Evolutionary conservation across 2,113 vertebrate genomes (phyloP).

Genomic region (Oncorhynchus mykiss): DNA sequence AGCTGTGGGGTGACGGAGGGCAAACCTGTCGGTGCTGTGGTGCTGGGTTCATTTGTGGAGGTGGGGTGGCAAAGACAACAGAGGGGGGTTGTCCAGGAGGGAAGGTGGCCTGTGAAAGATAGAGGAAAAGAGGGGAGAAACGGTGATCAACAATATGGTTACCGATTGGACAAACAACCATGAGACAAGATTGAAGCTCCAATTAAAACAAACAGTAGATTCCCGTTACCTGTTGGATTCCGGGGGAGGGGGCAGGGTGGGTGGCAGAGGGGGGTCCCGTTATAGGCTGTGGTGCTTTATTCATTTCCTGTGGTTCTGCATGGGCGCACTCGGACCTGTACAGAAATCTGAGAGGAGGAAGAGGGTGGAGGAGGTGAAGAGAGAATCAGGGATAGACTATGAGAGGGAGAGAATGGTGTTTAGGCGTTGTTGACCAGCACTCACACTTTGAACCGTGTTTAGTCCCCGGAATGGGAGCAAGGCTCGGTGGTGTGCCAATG

Average conservation of each 20-base stretch:
- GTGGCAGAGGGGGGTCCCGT: constrained; percentile 87
- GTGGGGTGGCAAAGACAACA: constrained; percentile 89
- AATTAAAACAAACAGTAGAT: background rate
- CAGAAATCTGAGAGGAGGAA: constrained; percentile 53
- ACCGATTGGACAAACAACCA: background rate
- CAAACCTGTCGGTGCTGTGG: constrained; percentile 92
- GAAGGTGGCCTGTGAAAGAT: constrained; percentile 80
- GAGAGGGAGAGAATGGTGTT: background rate
- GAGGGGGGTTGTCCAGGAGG: constrained; percentile 86
- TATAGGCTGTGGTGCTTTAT: constrained; percentile 98
- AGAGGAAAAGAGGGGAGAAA: background rate
- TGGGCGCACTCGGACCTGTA: constrained; percentile 81
- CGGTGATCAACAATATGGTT: background rate
- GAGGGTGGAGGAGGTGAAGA: background rate
- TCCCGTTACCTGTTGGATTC: constrained; percentile 88
- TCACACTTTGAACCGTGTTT: background rate
- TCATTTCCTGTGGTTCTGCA: constrained; percentile 99
- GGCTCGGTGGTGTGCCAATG: background rate
- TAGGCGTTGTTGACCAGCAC: background rate
- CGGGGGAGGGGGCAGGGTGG: constrained; percentile 88
- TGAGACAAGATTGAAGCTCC: too few species aligned
- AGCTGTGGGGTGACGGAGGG: background rate
- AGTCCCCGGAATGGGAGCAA: background rate
- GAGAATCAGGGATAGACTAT: background rate
- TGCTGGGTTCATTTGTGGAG: constrained; percentile 96